Conservation (phyloP, 2,113 vertebrate genomes). For the Cynopterus brachyotis region DNA sequence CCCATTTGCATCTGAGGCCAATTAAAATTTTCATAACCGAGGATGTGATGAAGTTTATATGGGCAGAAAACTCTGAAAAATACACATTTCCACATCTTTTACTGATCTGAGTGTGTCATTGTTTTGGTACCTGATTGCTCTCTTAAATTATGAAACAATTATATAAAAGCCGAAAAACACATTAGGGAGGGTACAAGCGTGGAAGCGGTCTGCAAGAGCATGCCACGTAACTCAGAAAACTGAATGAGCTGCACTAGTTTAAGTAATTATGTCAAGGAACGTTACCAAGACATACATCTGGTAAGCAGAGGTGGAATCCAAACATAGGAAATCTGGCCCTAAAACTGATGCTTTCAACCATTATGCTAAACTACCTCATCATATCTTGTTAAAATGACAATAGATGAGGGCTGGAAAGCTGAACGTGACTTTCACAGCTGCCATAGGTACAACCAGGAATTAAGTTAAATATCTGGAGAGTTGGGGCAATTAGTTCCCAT, state of each 20-base stretch:
- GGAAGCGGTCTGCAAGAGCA: neutral
- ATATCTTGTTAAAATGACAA: neutral
- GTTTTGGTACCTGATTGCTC: neutral
- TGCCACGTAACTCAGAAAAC: neutral
- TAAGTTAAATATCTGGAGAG: neutral
- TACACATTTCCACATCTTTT: neutral
- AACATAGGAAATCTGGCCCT: neutral
- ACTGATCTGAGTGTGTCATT: neutral
- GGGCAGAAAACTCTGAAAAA: neutral
- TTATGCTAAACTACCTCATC: neutral
- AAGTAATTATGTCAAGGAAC: neutral
- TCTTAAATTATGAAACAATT: conserved; percentile 51
- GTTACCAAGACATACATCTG: neutral
- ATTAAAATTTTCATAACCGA: neutral
- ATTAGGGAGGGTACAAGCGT: neutral
- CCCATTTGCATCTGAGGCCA: neutral
- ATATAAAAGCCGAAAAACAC: neutral
- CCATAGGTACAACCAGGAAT: neutral
- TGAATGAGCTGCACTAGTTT: neutral
- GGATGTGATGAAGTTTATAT: neutral
- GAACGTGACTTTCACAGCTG: neutral
- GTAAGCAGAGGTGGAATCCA: neutral
- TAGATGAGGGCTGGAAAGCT: neutral
- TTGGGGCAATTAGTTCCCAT: neutral
- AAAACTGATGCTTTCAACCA: neutral